Evolutionary conservation across 2,888 invertebrate genomes (phyloP).

Genomic region (Melinaea menophilus): DNA sequence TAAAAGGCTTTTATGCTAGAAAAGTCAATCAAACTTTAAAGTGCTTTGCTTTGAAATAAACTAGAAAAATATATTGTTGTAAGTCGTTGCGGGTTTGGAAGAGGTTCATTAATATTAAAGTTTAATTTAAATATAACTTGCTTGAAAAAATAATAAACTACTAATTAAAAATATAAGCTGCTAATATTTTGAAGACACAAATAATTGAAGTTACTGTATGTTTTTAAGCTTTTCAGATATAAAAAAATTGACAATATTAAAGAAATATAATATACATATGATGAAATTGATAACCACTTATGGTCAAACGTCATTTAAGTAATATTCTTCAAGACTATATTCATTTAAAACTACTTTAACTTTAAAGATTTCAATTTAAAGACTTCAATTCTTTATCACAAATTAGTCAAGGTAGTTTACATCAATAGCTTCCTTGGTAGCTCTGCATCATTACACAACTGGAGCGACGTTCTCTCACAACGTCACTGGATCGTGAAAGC

Average conservation of each 20-base stretch:
- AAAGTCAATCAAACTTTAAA: constrained; percentile 69
- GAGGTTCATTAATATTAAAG: constrained; percentile 3
- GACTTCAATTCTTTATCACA: no score
- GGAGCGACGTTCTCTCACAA: constrained; percentile 2
- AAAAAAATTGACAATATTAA: no score
- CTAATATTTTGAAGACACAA: no score
- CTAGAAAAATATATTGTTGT: background rate
- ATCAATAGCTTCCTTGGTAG: constrained; percentile 1
- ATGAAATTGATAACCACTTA: no score
- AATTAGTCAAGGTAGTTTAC: no score
- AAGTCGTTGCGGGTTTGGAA: constrained; percentile 7
- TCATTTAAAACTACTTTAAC: no score
- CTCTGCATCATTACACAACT: constrained; percentile 5
- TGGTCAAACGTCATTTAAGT: no score
- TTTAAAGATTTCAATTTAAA: no score
- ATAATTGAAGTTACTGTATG: no score
- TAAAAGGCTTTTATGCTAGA: constrained; percentile 37
- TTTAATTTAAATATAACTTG: background rate
- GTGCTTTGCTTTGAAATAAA: constrained; percentile 25
- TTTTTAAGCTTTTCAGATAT: no score
- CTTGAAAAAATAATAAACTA: background rate
- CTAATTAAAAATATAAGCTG: background rate
- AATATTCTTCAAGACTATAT: no score
- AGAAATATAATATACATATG: no score
- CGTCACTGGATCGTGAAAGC: constrained; percentile 7